Percentiles rank a stretch among this genome's conserved stretches.
Evolutionary conservation across 2,113 vertebrate genomes (phyloP).

Genomic region (Pterocles burchelli): DNA sequence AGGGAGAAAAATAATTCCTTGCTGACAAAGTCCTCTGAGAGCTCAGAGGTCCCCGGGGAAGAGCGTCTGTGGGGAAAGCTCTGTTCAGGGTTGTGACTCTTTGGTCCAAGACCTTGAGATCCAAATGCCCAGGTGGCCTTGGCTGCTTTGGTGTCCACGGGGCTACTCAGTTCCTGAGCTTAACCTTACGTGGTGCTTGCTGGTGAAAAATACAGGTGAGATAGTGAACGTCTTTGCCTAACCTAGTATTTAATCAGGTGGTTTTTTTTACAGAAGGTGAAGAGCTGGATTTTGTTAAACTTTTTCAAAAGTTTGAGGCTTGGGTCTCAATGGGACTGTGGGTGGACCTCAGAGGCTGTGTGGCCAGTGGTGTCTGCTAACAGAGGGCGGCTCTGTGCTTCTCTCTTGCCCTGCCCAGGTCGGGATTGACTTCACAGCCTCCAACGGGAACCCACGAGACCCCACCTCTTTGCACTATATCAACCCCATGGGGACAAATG

Average conservation of each 20-base stretch:
- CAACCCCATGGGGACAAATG: slow-evolving; percentile 94
- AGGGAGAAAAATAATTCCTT: not conserved
- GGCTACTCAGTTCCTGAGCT: not conserved
- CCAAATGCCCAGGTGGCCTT: not conserved
- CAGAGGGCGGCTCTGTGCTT: not conserved
- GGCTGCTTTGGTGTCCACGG: not conserved
- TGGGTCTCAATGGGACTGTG: not conserved
- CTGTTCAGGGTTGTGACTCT: not conserved
- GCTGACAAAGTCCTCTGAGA: not conserved
- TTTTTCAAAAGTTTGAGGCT: not conserved
- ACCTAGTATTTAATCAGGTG: not conserved
- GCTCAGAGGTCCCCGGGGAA: not conserved
- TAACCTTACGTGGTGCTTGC: not conserved
- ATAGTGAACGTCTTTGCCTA: not conserved
- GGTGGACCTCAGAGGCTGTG: not conserved
- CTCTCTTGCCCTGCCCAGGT: slow-evolving; percentile 76
- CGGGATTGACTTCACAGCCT: slow-evolving; percentile 98
- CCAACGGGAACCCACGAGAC: slow-evolving; percentile 94
- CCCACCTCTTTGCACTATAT: slow-evolving; percentile 96
- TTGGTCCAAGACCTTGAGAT: not conserved
- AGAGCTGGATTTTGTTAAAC: not conserved
- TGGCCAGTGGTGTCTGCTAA: not conserved
- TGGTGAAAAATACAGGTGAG: not conserved
- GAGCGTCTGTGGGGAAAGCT: not conserved
- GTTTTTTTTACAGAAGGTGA: not conserved